phyloP scores from a whole-genome alignment of 2,888 invertebrate genomes.

The Drosophila pseudotakahashii region DNA sequence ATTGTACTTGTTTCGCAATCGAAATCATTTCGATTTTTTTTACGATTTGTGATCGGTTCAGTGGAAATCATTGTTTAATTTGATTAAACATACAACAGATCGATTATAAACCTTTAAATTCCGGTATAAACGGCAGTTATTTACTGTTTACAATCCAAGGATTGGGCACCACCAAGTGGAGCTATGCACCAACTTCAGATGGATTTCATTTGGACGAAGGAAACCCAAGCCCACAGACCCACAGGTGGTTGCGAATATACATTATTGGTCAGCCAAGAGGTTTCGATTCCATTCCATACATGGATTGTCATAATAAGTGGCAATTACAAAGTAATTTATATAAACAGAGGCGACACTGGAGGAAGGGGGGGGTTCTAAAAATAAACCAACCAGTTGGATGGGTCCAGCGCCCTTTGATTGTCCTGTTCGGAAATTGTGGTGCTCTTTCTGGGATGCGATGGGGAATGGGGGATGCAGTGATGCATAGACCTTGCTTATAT shows the following conservation, averaged over 20 bases:
- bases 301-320: conserved; percentile 50
- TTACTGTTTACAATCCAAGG: neutral
- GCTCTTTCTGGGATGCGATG: conserved; percentile 5
- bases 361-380: conserved; percentile 27
- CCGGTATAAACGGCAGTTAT: too few species aligned
- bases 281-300: conserved; percentile 16
- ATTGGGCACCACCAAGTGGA: neutral
- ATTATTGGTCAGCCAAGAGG: neutral
- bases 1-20: too few species aligned
- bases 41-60: too few species aligned
- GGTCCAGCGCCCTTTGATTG: conserved; percentile 37
- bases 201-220: conserved; percentile 8
- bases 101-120: neutral
- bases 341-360: conserved; percentile 44
- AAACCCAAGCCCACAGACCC: neutral
- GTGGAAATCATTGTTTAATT: neutral
- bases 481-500: conserved; percentile 25
- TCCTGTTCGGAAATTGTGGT: conserved; percentile 23
- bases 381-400: conserved; percentile 34
- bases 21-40: too few species aligned
- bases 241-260: conserved; percentile 17
- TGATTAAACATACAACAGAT: neutral
- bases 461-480: conserved; percentile 1
- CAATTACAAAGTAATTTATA: conserved; percentile 72
- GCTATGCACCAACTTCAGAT: neutral